Evolutionary conservation across 2,888 invertebrate genomes (phyloP), one percentile per base, ranked within the genome.

Genomic region (Drosophila meridiana): DNA sequence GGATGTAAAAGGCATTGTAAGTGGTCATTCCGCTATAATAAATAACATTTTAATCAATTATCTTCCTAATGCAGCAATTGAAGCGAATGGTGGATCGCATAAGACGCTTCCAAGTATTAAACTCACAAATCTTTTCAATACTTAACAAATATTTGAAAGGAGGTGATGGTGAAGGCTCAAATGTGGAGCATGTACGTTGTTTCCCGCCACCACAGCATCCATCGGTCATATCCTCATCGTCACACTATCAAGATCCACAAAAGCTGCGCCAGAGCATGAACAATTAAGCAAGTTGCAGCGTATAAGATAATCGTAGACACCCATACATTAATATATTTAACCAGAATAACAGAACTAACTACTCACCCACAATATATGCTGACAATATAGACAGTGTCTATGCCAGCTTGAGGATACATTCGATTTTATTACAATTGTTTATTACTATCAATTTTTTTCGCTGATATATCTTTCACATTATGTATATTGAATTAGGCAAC

Each of bases 31-130:
- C 13, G 20, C 14, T 9, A 32, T 14, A 20, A 13, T 26, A 3
- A 28, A 26, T 34, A 8, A 0, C 1, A 36, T 32, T 42, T 52
- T 7, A 36, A 48, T 45, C 26, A 69, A 9, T 55, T 7, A 20
- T 45, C 14, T 26, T 43, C 32, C 71, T 67, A 69, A 93, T 91
- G 85, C 92, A 99, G 98, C 97, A 97, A 80, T 94, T 99, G 82
- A 98, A 99, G 91, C 95, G 98, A 66, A 99, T 99, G 99, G 98
- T 99, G 73, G 99, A 99, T 93, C 95, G 99, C 77, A 98, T 99
- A 90, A 95, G 99, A 53, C 96, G 99, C 69, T 99, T 99, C 94
- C 99, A 99, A 94, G 98, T 99, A 74, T 94, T 99, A 67, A 99
- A 99, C 94, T 98, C 98, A 13, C 99, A 99, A 94, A 98, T 99